Conservation (phyloP, 2,888 invertebrate species). For the Tenodera sinensis region DNA sequence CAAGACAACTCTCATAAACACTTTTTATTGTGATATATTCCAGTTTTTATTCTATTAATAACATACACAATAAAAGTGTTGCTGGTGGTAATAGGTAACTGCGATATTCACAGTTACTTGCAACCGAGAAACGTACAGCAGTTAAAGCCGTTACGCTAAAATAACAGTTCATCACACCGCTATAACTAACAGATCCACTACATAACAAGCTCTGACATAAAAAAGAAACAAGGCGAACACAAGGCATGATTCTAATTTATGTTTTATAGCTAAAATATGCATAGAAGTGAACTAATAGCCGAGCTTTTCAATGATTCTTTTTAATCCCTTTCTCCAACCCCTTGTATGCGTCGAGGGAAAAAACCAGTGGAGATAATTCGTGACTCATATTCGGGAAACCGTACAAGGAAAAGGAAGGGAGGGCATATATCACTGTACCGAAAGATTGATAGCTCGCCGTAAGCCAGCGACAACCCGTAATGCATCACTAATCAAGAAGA, state of each 20-base stretch:
- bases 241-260: background rate
- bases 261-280: background rate
- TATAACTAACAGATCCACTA: no score
- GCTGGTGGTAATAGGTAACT: no score
- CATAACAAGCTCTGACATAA: no score
- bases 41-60: no score
- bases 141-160: no score
- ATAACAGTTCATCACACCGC: no score
- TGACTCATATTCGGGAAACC: background rate
- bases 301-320: background rate
- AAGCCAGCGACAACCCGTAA: background rate
- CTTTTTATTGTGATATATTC: no score
- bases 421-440: background rate
- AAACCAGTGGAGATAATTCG: background rate
- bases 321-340: background rate
- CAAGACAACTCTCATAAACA: no score
- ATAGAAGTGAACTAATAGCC: background rate
- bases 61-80: no score
- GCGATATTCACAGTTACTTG: no score
- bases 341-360: background rate
- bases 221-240: no score
- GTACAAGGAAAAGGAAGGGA: background rate
- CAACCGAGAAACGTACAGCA: no score
- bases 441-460: background rate
- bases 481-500: background rate